Evolutionary conservation across 2,888 invertebrate genomes (phyloP).

Genomic region (Polydrusus pterygomalis): DNA sequence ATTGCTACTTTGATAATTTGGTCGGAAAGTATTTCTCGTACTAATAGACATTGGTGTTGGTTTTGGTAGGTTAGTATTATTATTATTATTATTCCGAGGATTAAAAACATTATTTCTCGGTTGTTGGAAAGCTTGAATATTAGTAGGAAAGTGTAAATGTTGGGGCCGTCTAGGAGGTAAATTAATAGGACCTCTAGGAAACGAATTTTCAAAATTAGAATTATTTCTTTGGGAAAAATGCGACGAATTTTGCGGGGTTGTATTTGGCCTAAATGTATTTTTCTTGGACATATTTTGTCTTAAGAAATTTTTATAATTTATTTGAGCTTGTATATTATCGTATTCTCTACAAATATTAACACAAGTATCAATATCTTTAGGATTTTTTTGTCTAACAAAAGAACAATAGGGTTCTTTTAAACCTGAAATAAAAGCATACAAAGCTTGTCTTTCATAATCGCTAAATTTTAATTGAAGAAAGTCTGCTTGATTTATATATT

Average conservation of each 20-base stretch:
- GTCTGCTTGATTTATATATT: not conserved
- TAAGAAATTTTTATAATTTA: slow-evolving; percentile 6
- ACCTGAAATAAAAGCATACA: slow-evolving; percentile 25
- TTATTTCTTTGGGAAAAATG: not conserved
- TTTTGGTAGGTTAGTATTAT: slow-evolving; percentile 3
- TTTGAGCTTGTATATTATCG: slow-evolving; percentile 14
- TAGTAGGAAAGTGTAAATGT: not conserved
- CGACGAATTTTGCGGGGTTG: not conserved
- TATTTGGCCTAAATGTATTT: not conserved
- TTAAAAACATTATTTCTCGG: slow-evolving; percentile 1
- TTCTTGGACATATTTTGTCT: slow-evolving; percentile 23
- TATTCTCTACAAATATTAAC: slow-evolving; percentile 35
- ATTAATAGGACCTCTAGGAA: slow-evolving; percentile 14
- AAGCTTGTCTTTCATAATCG: slow-evolving; percentile 26
- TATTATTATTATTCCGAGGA: slow-evolving; percentile 7
- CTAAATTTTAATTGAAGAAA: slow-evolving; percentile 23
- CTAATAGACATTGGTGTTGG: slow-evolving; percentile 5
- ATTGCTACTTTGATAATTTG: not conserved
- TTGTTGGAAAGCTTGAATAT: slow-evolving; percentile 17
- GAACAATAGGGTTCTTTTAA: slow-evolving; percentile 24
- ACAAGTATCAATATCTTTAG: slow-evolving; percentile 4
- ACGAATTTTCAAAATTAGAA: not conserved
- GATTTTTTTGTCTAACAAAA: slow-evolving; percentile 17
- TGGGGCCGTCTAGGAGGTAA: not conserved
- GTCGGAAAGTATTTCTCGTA: not conserved